These are phyloP conservation scores for Microctenopoma steveboyesi DNA, from an alignment of 2,797 vertebrate species.

Conservation along the genomic window DNA sequence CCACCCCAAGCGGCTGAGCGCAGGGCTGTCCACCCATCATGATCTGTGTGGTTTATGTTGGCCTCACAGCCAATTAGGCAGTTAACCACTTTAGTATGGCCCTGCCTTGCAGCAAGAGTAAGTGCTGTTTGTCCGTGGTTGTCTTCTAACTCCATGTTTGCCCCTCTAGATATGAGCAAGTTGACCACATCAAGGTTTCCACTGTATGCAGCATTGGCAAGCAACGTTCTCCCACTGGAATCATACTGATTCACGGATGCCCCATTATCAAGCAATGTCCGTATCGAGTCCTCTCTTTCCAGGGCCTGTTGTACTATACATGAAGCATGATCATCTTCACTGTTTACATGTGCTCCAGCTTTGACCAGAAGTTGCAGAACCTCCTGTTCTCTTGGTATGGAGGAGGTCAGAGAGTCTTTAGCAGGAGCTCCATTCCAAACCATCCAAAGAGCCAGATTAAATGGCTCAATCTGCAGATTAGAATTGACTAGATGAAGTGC, in stretches of 20 bases:
- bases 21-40: slow-evolving; percentile 96
- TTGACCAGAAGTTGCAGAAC: slow-evolving; percentile 97
- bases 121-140: slow-evolving; percentile 94
- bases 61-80: slow-evolving; percentile 95
- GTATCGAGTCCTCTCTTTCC: slow-evolving; percentile 95
- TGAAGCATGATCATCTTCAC: slow-evolving; percentile 92
- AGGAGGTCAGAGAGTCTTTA: slow-evolving; percentile 93
- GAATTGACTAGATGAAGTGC: slow-evolving; percentile 95
- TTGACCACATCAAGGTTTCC: slow-evolving; percentile 97
- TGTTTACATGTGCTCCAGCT: slow-evolving; percentile 96
- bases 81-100: slow-evolving; percentile 97
- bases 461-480: slow-evolving; percentile 92
- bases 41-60: slow-evolving; percentile 96
- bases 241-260: slow-evolving; percentile 95
- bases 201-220: slow-evolving; percentile 94
- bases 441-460: slow-evolving; percentile 97
- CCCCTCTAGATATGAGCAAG: slow-evolving; percentile 91
- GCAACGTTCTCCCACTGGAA: slow-evolving; percentile 91
- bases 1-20: slow-evolving; percentile 97
- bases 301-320: slow-evolving; percentile 95
- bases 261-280: slow-evolving; percentile 93
- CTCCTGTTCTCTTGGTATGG: slow-evolving; percentile 96
- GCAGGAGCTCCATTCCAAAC: slow-evolving; percentile 98
- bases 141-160: slow-evolving; percentile 94
- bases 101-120: slow-evolving; percentile 95